These are phyloP conservation scores for Ceratitis capitata DNA, from an alignment of 1,140 invertebrate species.

Conservation along the genomic window DNA sequence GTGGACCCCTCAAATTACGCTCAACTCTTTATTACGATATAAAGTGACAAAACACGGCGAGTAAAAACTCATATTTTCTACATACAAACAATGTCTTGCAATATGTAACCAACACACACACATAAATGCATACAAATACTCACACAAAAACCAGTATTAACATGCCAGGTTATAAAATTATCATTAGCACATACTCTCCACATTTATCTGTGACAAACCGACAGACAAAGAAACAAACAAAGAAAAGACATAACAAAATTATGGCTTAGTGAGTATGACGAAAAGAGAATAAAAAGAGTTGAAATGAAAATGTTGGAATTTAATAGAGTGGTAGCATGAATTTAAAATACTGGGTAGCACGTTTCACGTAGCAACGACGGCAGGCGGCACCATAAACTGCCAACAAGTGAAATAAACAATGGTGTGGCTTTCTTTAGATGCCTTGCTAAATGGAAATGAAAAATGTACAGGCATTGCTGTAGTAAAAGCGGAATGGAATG, in stretches of 20 bases:
- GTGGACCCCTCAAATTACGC: too few species aligned
- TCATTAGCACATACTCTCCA: slow-evolving; percentile 15
- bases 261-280: not conserved
- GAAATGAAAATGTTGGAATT: not conserved
- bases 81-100: not conserved
- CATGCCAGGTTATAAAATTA: not conserved
- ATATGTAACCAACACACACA: not conserved
- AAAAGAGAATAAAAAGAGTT: not conserved
- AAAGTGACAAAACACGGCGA: not conserved
- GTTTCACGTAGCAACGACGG: too few species aligned
- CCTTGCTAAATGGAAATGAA: too few species aligned
- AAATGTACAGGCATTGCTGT: not conserved
- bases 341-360: not conserved
- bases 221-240: too few species aligned
- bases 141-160: not conserved
- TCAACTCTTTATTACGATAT: not conserved
- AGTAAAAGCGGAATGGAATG: not conserved
- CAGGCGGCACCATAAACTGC: not conserved
- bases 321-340: not conserved
- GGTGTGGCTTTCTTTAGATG: too few species aligned
- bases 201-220: slow-evolving; percentile 9
- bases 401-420: too few species aligned
- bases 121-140: not conserved
- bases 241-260: slow-evolving; percentile 1
- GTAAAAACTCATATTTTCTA: not conserved